phyloP scores from a whole-genome alignment of 2,113 vertebrate genomes.

The Oreocharis arfaki region DNA sequence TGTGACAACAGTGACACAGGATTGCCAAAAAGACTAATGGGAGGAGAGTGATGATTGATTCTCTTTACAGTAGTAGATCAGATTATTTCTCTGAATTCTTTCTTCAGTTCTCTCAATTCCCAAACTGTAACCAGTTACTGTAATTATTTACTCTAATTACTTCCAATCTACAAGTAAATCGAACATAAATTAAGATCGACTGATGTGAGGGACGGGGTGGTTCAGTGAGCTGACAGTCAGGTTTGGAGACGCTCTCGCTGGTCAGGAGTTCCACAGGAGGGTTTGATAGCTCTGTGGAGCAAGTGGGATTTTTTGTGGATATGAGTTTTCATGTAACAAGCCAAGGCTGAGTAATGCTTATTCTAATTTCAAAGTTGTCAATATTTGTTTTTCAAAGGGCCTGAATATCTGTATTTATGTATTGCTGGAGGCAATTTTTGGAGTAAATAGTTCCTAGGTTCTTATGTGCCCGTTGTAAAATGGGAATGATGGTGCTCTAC shows the following conservation, averaged over 20 bases:
- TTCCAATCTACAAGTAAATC: slow-evolving; percentile 5
- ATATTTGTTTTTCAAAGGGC: background rate
- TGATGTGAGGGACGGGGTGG: background rate
- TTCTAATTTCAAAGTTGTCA: background rate
- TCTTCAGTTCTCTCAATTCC: background rate
- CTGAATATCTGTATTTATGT: background rate
- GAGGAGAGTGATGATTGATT: slow-evolving; percentile 14
- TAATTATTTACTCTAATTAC: slow-evolving; percentile 38
- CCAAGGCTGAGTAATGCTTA: background rate
- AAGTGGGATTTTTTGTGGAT: background rate
- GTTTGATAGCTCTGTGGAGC: background rate
- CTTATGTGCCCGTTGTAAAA: background rate
- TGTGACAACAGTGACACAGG: slow-evolving; percentile 8
- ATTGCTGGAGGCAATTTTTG: background rate
- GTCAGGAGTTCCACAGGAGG: background rate
- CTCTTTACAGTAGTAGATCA: background rate
- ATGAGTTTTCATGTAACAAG: background rate
- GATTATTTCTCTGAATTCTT: slow-evolving; percentile 21
- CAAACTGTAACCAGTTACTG: slow-evolving; percentile 2
- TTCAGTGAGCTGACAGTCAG: background rate
- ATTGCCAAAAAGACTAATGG: slow-evolving; percentile 43
- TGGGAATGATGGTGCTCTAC: background rate
- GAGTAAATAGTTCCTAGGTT: background rate
- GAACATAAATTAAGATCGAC: background rate
- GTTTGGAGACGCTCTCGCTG: background rate